phyloP scores from a whole-genome alignment of 2,888 invertebrate species.

The Mimachlamys varia region DNA sequence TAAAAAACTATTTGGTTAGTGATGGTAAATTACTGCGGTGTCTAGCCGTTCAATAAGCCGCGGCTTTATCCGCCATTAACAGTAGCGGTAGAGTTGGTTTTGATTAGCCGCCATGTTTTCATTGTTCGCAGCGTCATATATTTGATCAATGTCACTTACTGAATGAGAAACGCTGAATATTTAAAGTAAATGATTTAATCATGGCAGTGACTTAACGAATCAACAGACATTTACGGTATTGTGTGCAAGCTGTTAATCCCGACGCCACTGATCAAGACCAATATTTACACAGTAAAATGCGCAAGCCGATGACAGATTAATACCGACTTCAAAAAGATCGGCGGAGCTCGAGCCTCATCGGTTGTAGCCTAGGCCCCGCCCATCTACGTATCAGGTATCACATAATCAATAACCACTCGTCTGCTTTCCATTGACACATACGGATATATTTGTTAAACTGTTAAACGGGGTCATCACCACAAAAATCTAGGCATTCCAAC shows the following conservation, averaged over 20 bases:
- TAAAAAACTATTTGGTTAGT: not conserved
- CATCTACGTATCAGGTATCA: slow-evolving; percentile 23
- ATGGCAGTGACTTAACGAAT: slow-evolving; percentile 29
- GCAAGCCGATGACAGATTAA: slow-evolving; percentile 34
- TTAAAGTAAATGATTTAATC: slow-evolving; percentile 36
- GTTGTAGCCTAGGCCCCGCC: not conserved
- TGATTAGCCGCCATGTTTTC: not conserved
- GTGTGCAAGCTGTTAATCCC: slow-evolving; percentile 28
- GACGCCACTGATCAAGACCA: slow-evolving; percentile 16
- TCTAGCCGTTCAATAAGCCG: not conserved
- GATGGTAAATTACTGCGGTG: not conserved
- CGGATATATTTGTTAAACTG: slow-evolving; percentile 26
- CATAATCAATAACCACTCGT: not conserved
- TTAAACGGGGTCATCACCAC: slow-evolving; percentile 23
- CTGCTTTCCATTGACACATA: slow-evolving; percentile 9
- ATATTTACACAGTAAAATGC: slow-evolving; percentile 36
- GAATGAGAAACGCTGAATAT: slow-evolving; percentile 27
- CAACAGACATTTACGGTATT: slow-evolving; percentile 33
- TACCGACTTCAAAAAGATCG: slow-evolving; percentile 19
- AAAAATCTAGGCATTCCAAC: slow-evolving; percentile 11
- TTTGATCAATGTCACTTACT: slow-evolving; percentile 22
- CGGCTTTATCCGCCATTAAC: not conserved
- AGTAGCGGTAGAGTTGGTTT: not conserved
- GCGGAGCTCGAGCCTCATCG: not conserved
- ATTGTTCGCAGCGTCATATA: slow-evolving; percentile 17